These are phyloP conservation scores for Siphlonurus alternatus DNA, from an alignment of 2,888 invertebrate species.

Conservation along the genomic window DNA sequence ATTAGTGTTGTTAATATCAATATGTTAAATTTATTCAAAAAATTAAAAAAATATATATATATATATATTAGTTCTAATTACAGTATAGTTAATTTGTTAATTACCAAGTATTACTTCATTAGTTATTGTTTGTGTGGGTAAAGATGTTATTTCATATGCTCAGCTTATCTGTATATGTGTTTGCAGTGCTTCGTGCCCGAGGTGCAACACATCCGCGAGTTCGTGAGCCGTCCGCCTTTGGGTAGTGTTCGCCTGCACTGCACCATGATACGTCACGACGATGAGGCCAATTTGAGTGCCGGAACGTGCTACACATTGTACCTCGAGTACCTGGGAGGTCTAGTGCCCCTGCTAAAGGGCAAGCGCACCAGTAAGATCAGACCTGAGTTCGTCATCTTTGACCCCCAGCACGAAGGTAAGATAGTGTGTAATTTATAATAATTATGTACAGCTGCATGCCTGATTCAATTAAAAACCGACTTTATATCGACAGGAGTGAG, in stretches of 20 bases:
- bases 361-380: slow-evolving; percentile 90
- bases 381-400: slow-evolving; percentile 95
- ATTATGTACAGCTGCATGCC: slow-evolving; percentile 16
- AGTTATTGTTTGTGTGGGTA: slow-evolving; percentile 1
- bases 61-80: slow-evolving; percentile 7
- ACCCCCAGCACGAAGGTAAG: slow-evolving; percentile 66
- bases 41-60: no score
- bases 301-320: slow-evolving; percentile 77
- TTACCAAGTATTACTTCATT: not conserved
- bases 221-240: slow-evolving; percentile 82
- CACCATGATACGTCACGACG: slow-evolving; percentile 90
- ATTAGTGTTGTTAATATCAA: no score
- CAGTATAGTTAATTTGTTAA: not conserved
- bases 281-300: slow-evolving; percentile 47
- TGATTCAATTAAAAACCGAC: not conserved
- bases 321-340: slow-evolving; percentile 87
- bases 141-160: slow-evolving; percentile 3
- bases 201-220: slow-evolving; percentile 67
- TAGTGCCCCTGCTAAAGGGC: slow-evolving; percentile 90
- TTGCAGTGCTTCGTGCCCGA: slow-evolving; percentile 87
- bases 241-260: slow-evolving; percentile 81
- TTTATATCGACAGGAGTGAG: slow-evolving; percentile 15
- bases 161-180: no score
- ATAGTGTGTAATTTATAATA: not conserved
- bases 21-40: no score